phyloP scores from a whole-genome alignment of 2,113 vertebrate genomes.

The Notothenia rossii region DNA sequence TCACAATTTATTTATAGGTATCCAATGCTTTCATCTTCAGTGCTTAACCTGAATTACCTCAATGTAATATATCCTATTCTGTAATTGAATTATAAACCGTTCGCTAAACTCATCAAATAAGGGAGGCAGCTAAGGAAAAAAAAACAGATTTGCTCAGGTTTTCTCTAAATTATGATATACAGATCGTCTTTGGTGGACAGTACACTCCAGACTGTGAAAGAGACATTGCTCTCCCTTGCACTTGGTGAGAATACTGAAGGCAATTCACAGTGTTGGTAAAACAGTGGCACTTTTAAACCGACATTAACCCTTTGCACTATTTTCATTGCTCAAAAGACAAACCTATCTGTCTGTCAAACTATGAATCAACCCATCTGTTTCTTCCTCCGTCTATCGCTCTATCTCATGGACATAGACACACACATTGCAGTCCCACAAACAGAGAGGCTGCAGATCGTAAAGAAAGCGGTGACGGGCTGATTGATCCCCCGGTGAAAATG shows the following conservation, averaged over 20 bases:
- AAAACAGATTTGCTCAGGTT: slow-evolving; percentile 72
- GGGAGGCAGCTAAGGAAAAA: slow-evolving; percentile 49
- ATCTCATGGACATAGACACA: slow-evolving; percentile 25
- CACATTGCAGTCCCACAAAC: slow-evolving; percentile 54
- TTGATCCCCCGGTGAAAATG: slow-evolving; percentile 86
- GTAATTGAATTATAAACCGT: slow-evolving; percentile 73
- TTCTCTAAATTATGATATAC: slow-evolving; percentile 66
- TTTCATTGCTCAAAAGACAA: slow-evolving; percentile 16
- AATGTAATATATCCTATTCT: slow-evolving; percentile 66
- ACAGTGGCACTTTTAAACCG: slow-evolving; percentile 6
- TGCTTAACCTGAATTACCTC: slow-evolving; percentile 67
- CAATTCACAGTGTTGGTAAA: slow-evolving; percentile 1
- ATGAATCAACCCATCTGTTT: slow-evolving; percentile 13
- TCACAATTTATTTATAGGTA: slow-evolving; percentile 49
- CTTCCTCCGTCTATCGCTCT: not conserved
- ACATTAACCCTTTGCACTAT: slow-evolving; percentile 34
- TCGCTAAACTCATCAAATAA: slow-evolving; percentile 66
- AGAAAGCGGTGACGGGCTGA: slow-evolving; percentile 82
- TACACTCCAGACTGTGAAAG: slow-evolving; percentile 42
- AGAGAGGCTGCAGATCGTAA: slow-evolving; percentile 74
- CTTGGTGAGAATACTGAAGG: slow-evolving; percentile 13
- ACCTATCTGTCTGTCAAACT: slow-evolving; percentile 9
- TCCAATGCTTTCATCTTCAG: slow-evolving; percentile 40
- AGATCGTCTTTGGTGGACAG: slow-evolving; percentile 21
- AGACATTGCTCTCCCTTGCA: slow-evolving; percentile 27